These are phyloP conservation scores for Radopholus similis DNA, from an alignment of 1,140 invertebrate species.

Conservation along the genomic window DNA sequence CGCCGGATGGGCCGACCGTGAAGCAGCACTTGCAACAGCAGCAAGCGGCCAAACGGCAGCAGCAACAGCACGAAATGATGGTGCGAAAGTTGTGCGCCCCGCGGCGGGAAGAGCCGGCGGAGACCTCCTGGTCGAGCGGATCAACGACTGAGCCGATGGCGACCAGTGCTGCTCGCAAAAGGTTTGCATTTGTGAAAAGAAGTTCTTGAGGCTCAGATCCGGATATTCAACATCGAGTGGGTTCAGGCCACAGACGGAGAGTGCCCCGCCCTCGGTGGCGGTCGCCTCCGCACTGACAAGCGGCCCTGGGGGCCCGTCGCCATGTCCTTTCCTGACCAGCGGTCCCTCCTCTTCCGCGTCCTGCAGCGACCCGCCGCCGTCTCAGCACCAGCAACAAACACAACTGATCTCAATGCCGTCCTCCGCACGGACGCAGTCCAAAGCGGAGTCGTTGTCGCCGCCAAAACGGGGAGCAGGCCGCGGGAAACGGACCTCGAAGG, in stretches of 20 bases:
- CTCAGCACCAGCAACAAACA: neutral
- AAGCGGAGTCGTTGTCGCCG: neutral
- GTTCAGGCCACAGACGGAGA: neutral
- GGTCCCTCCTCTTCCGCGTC: neutral
- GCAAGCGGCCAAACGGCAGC: constrained; percentile 24
- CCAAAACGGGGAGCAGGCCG: neutral
- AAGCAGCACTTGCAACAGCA: constrained; percentile 32
- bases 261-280: neutral
- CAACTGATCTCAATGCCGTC: neutral
- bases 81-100: neutral
- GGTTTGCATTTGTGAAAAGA: too few relatives aligned
- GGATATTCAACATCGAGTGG: too few relatives aligned
- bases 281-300: neutral
- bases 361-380: neutral
- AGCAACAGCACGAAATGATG: constrained; percentile 26
- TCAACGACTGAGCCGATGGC: neutral
- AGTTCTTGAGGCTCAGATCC: too few relatives aligned
- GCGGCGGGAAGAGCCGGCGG: neutral
- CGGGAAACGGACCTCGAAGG: neutral
- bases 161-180: too few relatives aligned
- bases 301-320: neutral
- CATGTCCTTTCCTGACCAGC: neutral
- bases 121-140: neutral
- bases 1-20: constrained; percentile 22
- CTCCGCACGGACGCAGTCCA: neutral